Evolutionary conservation across 2,888 invertebrate genomes (phyloP), one percentile per base, ranked within the genome.

Genomic region (Eupithecia dodoneata): DNA sequence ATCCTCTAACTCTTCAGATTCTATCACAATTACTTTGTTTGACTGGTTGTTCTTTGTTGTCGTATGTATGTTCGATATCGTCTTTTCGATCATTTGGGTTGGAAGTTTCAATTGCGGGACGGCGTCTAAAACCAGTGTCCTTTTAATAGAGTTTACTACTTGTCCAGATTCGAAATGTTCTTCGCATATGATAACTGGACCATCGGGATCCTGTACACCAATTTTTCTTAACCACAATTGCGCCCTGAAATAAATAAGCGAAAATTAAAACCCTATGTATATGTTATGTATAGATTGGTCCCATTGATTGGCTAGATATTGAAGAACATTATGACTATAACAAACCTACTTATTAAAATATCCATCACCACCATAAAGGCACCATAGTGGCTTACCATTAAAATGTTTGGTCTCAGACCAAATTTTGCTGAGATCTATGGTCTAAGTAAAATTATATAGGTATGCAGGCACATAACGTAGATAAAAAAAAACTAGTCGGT

Each of bases 151-250:
- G 18, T 74, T 69, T 70, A 74, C 71, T 72, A 73, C 52, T 15
- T 72, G 18, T 9, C 12, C 30, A 12, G 74, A 52, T 30, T 76
- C 75, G 65, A 79, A 80, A 63, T 79, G 80, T 18, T 69, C 71
- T 73, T 79, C 77, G 59, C 80, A 79, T 63, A 79, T 71, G 67
- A 44, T 44, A 18, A 76, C 18, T 55, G 55, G 15, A 73, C 52
- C 52, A 13, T 72, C 30, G 42, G 73, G 15, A 55, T 67, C 12
- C 2, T 12, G 63, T 44, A 78, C 6, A 55, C 75, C 18, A 42
- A 78, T 75, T 66, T 67, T 66, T n/a, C 66, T 42, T 52, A 52
- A 15, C 55, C 76, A 76, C 18, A 45, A n/a, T 66, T 74, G 30
- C 15, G 74, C 69, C 69, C 78, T 79, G 76, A 44, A 76, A 79